Evolutionary conservation across 2,113 vertebrate species (phyloP).

Genomic region (Glareola pratincola): DNA sequence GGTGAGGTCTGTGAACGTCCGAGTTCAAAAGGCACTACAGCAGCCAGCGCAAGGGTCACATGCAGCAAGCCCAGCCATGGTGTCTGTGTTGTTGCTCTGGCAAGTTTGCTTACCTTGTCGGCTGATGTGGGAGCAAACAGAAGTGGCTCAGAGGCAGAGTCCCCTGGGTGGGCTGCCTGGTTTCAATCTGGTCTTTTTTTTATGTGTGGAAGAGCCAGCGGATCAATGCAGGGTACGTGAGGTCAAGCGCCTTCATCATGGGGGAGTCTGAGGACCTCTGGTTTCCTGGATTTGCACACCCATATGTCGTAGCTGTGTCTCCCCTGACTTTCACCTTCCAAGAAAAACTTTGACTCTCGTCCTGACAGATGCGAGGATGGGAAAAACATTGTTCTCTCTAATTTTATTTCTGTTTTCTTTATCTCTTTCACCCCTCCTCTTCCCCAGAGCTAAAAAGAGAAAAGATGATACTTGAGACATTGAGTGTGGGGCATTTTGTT

Average conservation of each 20-base stretch:
- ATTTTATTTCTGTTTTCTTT: not conserved
- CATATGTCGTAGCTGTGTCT: not conserved
- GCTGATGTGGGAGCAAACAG: not conserved
- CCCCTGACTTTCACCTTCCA: not conserved
- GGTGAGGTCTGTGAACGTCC: not conserved
- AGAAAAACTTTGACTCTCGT: not conserved
- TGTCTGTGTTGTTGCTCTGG: not conserved
- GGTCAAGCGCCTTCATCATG: not conserved
- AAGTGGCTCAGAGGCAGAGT: not conserved
- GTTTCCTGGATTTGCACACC: not conserved
- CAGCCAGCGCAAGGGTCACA: accelerated
- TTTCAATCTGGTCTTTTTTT: not conserved
- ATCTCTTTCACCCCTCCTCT: not conserved
- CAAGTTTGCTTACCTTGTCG: not conserved
- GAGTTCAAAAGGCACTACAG: not conserved
- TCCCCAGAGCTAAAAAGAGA: not conserved
- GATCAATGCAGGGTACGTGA: not conserved
- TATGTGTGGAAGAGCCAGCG: not conserved
- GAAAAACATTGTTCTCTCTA: not conserved
- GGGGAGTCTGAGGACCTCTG: not conserved
- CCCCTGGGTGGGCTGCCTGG: not conserved
- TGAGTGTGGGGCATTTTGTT: not conserved
- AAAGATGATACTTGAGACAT: not conserved
- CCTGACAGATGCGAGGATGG: not conserved
- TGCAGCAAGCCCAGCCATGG: not conserved